Base-by-base conservation (phyloP, 1,140 invertebrate species). In the Coenobita brevimanus region DNA sequence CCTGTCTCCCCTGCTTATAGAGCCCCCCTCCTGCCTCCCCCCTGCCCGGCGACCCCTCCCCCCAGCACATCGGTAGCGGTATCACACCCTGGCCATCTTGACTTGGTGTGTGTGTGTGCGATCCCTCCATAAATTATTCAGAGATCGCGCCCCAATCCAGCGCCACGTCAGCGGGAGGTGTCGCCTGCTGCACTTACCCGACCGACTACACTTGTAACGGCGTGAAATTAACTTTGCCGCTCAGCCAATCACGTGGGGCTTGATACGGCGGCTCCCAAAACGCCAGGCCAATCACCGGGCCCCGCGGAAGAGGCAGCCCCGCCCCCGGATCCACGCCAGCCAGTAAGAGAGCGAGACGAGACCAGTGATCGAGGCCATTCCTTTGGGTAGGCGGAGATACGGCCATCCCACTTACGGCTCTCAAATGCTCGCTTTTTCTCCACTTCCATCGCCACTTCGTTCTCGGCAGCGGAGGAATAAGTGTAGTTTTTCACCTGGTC, bases 351-450 rank as follows among this genome's bases (percentile, higher is more conserved):
- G 21, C 15, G 50, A 4, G 67, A 21, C 62, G 30, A 36, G 76
- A 30, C 30, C 80, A 76, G 76, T 69, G 85, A 87, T 87, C 85
- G 85, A 87, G 80, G 85, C 85, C 85, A 87, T 87, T 87, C 80
- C 76, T 87, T 76, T 87, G 80, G n/a, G 85, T 87, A 76, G 85
- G 85, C 85, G 85, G 85, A 64, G 85, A 87, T 69, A 87, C 71
- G 85, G 85, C 67, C 62, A 43, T 60, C 64, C 83, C 85, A 87
- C 85, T 87, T 87, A 76, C 80, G 78, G 76, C 41, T 67, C 75
- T 87, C 85, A 80, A 87, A 87, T 87, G 85, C 85, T 87, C 57
- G 85, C 85, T 87, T 87, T 87, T 87, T 87, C 85, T 87, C 78
- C 71, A 64, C 46, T 43, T 87, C 85, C 80, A 87, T 87, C 85